Conservation (phyloP, 2,113 vertebrate species). For the Seriola dumerili region DNA sequence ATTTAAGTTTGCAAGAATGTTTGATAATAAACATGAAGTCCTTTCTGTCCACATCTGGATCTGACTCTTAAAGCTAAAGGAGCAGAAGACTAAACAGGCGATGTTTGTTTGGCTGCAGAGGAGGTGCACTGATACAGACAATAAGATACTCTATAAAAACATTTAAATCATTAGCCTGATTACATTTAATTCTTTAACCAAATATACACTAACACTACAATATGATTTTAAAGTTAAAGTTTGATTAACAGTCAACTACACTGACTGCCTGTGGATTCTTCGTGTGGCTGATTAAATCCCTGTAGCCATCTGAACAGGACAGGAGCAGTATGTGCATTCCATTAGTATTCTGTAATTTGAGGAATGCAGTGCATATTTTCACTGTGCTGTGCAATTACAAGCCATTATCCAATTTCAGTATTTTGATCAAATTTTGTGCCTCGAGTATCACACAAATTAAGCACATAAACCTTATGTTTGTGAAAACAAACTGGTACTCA, state of each 20-base stretch:
- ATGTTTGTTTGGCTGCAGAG: not conserved
- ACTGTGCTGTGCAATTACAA: constrained; percentile 34
- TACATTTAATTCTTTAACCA: not conserved
- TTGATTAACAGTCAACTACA: not conserved
- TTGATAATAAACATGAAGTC: not conserved
- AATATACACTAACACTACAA: constrained; percentile 1
- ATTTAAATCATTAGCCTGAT: no score
- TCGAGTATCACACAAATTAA: constrained; percentile 2
- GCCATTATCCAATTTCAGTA: constrained; percentile 37
- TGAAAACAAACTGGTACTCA: not conserved
- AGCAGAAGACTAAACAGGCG: not conserved
- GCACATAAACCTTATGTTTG: constrained; percentile 8
- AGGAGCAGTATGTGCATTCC: constrained; percentile 11
- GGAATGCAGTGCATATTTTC: constrained; percentile 41
- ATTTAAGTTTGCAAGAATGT: constrained; percentile 15
- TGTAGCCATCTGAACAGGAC: not conserved
- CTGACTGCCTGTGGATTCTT: not conserved
- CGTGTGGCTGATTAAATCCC: constrained; percentile 9
- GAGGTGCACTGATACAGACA: not conserved
- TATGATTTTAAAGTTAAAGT: not conserved
- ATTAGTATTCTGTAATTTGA: constrained; percentile 43
- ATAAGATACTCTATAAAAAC: not conserved
- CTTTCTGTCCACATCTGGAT: not conserved
- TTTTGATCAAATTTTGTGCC: constrained; percentile 34
- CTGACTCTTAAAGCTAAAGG: not conserved